phyloP scores from a whole-genome alignment of 2,113 vertebrate genomes.

The Pampusana beccarii region DNA sequence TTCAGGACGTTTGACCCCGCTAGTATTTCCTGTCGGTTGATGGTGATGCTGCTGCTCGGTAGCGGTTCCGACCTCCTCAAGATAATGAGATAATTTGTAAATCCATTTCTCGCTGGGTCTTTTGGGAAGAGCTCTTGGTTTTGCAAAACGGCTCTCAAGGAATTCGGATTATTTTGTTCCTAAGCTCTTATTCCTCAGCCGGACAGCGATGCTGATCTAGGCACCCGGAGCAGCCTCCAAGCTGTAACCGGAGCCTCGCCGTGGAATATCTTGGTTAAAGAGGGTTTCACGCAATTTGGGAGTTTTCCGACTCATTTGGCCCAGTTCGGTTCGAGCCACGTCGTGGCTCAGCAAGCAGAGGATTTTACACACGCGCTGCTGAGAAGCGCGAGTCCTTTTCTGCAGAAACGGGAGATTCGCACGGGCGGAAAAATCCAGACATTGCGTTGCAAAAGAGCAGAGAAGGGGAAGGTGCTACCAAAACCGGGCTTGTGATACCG shows the following conservation, averaged over 20 bases:
- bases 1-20: not conserved
- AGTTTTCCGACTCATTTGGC: not conserved
- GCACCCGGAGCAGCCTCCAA: not conserved
- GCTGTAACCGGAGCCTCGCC: accelerated
- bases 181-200: not conserved
- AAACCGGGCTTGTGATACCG: not conserved
- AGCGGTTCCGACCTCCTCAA: not conserved
- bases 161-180: not conserved
- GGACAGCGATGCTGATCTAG: too few species aligned
- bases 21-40: not conserved
- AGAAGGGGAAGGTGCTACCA: not conserved
- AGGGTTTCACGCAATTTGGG: not conserved
- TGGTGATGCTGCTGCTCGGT: accelerated
- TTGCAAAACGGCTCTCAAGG: not conserved
- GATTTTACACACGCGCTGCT: not conserved
- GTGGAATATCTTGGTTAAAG: not conserved
- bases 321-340: accelerated
- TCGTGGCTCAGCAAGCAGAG: accelerated
- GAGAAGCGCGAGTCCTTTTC: accelerated
- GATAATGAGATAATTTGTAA: not conserved
- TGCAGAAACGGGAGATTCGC: not conserved
- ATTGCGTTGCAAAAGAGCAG: not conserved
- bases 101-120: not conserved
- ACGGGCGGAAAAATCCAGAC: not conserved
- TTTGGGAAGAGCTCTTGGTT: not conserved